These are phyloP conservation scores for Phyllostomus hastatus DNA, from an alignment of 2,113 vertebrate genomes.

Conservation along the genomic window DNA sequence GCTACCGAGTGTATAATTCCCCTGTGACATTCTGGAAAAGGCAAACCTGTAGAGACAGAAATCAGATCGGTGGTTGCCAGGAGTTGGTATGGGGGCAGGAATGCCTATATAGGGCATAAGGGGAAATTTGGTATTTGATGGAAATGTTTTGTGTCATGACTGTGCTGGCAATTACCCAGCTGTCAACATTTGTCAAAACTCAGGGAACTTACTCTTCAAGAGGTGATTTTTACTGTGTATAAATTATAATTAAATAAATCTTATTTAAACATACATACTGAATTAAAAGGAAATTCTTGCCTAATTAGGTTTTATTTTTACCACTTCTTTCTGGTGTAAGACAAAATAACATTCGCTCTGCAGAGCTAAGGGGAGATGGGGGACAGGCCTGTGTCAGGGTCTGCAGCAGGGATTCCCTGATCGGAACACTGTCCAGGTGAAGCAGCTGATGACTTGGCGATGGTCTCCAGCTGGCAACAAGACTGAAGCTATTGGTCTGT, in stretches of 20 bases:
- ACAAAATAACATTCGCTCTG: not conserved
- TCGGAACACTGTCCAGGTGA: no score
- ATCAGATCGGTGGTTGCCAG: not conserved
- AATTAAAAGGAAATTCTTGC: not conserved
- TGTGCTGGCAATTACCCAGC: no score
- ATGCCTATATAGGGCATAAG: accelerated
- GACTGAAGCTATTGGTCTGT: not conserved
- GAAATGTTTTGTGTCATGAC: accelerated
- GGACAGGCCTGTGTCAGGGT: accelerated
- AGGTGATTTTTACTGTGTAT: not conserved
- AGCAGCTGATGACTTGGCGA: accelerated
- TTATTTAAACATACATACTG: not conserved
- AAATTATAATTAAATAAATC: not conserved
- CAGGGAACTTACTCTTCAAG: not conserved
- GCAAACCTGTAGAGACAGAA: no score
- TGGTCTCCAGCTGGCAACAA: accelerated
- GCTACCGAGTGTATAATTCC: accelerated
- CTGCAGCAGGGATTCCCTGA: accelerated
- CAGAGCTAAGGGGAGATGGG: not conserved
- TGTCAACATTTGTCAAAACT: not conserved
- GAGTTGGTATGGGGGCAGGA: accelerated
- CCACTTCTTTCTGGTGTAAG: not conserved
- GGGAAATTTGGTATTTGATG: not conserved
- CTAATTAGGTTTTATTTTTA: not conserved
- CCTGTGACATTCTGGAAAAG: no score